These are phyloP conservation scores for Norana najaformis DNA, from an alignment of 2,888 invertebrate species.

Conservation along the genomic window DNA sequence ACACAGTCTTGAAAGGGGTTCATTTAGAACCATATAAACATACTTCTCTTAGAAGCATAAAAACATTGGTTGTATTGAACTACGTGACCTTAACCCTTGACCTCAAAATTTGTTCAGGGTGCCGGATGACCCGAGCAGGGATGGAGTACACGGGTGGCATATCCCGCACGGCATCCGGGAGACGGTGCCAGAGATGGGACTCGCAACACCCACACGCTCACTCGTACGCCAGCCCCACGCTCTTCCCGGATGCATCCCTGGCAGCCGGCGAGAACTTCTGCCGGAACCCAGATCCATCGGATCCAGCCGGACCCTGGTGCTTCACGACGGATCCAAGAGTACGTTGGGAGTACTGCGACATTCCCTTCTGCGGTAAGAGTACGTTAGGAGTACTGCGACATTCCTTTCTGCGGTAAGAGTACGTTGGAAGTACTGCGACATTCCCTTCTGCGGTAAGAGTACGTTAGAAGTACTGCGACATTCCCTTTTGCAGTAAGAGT, in stretches of 20 bases:
- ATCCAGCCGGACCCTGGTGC: constrained; percentile 33
- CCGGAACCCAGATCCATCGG: constrained; percentile 35
- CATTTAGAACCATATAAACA: no score
- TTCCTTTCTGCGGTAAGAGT: constrained; percentile 16
- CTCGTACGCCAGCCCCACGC: neutral
- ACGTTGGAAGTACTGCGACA: constrained; percentile 33
- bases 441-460: constrained; percentile 19
- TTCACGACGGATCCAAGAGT: constrained; percentile 21
- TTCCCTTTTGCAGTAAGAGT: constrained; percentile 16
- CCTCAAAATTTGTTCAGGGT: constrained; percentile 18
- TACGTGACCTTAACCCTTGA: neutral
- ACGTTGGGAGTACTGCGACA: constrained; percentile 34
- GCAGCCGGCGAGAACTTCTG: constrained; percentile 29
- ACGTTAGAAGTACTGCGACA: constrained; percentile 33
- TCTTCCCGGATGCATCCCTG: constrained; percentile 10
- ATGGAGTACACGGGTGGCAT: constrained; percentile 28
- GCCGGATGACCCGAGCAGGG: constrained; percentile 27
- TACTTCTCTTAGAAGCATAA: no score
- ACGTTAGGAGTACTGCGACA: constrained; percentile 34
- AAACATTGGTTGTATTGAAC: no score
- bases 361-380: constrained; percentile 28
- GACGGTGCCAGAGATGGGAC: constrained; percentile 30
- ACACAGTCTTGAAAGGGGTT: no score
- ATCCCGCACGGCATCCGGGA: constrained; percentile 29
- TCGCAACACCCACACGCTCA: constrained; percentile 17